Conservation (phyloP, 2,797 vertebrate genomes). For the Phrynocephalus vlangalii region DNA sequence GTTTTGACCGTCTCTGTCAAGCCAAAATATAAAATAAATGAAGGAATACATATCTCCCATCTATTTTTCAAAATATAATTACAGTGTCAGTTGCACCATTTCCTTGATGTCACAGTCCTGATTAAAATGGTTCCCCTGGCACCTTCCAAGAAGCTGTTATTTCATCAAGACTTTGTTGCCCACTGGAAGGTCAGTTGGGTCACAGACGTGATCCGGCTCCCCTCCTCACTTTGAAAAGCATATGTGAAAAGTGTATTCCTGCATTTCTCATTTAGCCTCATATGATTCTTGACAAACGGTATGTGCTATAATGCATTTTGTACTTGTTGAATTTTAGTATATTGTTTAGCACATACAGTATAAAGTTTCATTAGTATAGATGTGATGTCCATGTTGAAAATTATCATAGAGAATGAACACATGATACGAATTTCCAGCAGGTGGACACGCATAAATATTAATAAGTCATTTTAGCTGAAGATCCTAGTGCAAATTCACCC, state of each 20-base stretch:
- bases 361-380: background rate
- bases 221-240: background rate
- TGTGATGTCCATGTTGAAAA: background rate
- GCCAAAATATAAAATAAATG: background rate
- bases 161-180: background rate
- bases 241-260: background rate
- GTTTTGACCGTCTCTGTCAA: background rate
- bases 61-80: background rate
- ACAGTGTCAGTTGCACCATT: background rate
- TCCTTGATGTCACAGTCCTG: background rate
- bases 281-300: background rate
- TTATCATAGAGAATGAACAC: background rate
- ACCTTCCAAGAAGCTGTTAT: background rate
- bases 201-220: background rate
- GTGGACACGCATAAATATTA: background rate
- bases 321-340: background rate
- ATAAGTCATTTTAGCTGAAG: background rate
- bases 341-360: background rate
- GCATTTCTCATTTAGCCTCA: background rate
- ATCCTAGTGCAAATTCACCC: background rate
- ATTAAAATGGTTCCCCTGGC: background rate
- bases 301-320: background rate
- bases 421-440: slow-evolving; percentile 3
- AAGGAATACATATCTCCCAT: background rate
- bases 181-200: background rate